Percentiles rank a stretch among this genome's conserved stretches.
phyloP scores from a whole-genome alignment of 2,113 vertebrate genomes.

The Hemiscyllium ocellatum region DNA sequence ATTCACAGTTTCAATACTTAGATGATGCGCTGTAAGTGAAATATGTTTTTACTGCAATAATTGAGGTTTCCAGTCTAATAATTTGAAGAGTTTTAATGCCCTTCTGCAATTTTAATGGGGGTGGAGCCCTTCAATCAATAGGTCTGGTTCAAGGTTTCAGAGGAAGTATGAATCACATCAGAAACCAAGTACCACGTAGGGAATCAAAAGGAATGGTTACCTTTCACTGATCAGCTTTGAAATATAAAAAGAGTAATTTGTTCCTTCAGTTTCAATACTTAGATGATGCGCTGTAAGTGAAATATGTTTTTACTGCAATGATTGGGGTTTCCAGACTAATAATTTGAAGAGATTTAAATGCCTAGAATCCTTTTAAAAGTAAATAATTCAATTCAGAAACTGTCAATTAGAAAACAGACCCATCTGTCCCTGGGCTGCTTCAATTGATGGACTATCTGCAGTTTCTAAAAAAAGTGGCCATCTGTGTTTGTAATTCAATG shows the following conservation, averaged over 20 bases:
- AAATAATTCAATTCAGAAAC: neutral
- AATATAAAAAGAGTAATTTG: neutral
- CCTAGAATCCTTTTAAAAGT: neutral
- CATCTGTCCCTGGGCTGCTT: neutral
- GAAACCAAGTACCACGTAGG: neutral
- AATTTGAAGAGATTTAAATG: neutral
- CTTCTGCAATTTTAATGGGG: neutral
- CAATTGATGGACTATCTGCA: neutral
- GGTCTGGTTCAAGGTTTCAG: neutral
- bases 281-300: too few relatives aligned
- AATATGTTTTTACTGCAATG: neutral
- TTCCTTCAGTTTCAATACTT: neutral
- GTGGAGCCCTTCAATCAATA: neutral
- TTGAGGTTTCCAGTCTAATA: neutral
- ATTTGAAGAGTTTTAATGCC: neutral
- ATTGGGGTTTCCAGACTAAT: neutral
- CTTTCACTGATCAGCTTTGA: neutral
- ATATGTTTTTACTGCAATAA: neutral
- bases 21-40: too few relatives aligned
- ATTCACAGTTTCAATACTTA: neutral
- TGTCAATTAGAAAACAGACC: neutral
- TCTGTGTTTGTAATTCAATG: neutral
- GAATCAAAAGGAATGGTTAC: neutral
- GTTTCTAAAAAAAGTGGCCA: neutral
- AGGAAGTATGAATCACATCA: neutral